Conservation (phyloP, 1,140 invertebrate genomes). For the Cryptotermes secundus region DNA sequence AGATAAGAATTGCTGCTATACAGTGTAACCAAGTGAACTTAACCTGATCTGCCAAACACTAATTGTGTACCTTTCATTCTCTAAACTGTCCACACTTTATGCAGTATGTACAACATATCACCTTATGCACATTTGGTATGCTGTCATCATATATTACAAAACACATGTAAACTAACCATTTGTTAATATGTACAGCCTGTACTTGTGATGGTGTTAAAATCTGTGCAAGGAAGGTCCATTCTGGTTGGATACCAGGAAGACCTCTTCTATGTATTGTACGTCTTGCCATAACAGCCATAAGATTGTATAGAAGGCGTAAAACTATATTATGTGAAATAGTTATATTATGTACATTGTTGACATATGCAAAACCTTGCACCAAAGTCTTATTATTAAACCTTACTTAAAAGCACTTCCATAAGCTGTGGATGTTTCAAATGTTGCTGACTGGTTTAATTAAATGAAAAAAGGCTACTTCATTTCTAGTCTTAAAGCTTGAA, state of each 20-base stretch:
- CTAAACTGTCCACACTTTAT: slow-evolving; percentile 12
- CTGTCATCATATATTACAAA: background rate
- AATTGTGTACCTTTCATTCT: slow-evolving; percentile 4
- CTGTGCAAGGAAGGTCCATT: background rate
- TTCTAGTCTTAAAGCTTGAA: background rate
- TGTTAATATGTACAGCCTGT: slow-evolving; percentile 13
- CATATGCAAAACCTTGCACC: background rate
- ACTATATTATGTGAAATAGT: background rate
- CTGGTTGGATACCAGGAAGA: background rate
- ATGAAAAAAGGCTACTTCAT: background rate
- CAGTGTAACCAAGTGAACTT: background rate
- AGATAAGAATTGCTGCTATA: background rate
- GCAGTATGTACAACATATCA: slow-evolving; percentile 12
- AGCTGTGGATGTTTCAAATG: background rate
- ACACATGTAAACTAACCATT: slow-evolving; percentile 10
- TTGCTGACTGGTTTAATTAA: background rate
- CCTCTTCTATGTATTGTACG: background rate
- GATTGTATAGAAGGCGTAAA: slow-evolving; percentile 3
- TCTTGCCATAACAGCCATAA: slow-evolving; percentile 19
- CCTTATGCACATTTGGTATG: slow-evolving; percentile 11
- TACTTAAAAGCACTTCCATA: slow-evolving; percentile 8
- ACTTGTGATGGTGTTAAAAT: slow-evolving; percentile 9
- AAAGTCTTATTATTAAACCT: slow-evolving; percentile 5
- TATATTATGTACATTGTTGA: slow-evolving; percentile 9
- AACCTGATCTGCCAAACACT: background rate